A percentile compares a stretch with the other conserved stretches of the same genome.
These are phyloP conservation scores for Aurelia sp. DNA, from an alignment of 30 jellyfish, hydroid and myxozoan genomes.

Conservation along the genomic window DNA sequence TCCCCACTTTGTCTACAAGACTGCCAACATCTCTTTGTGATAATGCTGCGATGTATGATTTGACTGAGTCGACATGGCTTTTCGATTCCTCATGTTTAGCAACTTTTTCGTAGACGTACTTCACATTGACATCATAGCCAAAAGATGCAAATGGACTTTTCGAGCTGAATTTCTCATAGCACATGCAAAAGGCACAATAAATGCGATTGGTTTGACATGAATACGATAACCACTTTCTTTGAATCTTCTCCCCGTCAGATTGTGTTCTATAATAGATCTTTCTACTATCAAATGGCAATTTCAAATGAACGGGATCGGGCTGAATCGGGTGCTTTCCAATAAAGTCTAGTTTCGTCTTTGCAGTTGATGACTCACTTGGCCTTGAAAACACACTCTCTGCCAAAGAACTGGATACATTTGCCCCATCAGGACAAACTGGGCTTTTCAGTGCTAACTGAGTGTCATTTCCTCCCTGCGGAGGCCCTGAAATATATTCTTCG, in stretches of 20 bases:
- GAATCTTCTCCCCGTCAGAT: conserved; percentile 31
- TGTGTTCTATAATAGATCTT: conserved; percentile 41
- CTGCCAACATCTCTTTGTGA: no score
- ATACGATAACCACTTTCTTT: not conserved
- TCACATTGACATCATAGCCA: no score
- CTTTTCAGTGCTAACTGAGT: conserved; percentile 4
- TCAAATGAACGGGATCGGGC: not conserved
- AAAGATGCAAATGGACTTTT: no score
- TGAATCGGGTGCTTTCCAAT: not conserved
- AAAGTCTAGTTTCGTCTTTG: not conserved
- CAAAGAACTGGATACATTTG: conserved; percentile 22
- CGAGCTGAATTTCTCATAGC: no score
- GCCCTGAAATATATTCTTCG: conserved; percentile 3
- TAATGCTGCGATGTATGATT: no score
- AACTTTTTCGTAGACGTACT: no score
- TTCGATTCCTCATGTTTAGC: no score
- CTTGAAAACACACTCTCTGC: not conserved
- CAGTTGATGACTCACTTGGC: conserved; percentile 18
- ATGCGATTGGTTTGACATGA: no score
- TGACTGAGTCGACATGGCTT: no score
- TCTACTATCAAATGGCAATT: conserved; percentile 12
- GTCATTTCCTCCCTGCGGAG: not conserved
- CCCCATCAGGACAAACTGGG: conserved; percentile 9
- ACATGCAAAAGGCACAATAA: no score
- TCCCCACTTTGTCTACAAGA: no score